Conservation (phyloP, 2,888 invertebrate species). For the Gymnosoma rotundatum region DNA sequence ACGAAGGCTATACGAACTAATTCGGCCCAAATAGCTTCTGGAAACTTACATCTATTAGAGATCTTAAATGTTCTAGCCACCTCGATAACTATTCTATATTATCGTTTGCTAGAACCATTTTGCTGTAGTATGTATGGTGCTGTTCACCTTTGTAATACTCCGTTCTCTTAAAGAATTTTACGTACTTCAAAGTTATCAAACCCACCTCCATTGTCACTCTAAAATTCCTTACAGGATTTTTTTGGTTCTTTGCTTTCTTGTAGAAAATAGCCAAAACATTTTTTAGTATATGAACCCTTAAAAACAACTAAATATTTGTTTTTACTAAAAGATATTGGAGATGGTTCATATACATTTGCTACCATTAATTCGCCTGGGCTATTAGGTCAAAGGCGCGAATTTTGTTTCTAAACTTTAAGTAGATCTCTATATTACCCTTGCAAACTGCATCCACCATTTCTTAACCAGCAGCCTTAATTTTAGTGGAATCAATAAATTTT, state of each 20-base stretch:
- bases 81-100: slow-evolving; percentile 9
- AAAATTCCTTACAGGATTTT: not conserved
- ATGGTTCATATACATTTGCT: slow-evolving; percentile 45
- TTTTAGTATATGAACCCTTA: slow-evolving; percentile 51
- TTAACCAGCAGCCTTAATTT: too few species aligned
- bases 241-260: not conserved
- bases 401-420: slow-evolving; percentile 12
- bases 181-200: slow-evolving; percentile 51
- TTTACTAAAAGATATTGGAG: slow-evolving; percentile 39
- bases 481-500: not conserved
- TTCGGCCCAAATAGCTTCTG: too few species aligned
- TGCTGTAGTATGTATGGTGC: slow-evolving; percentile 61
- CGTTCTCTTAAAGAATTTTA: slow-evolving; percentile 24
- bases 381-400: not conserved
- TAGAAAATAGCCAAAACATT: slow-evolving; percentile 8
- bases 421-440: slow-evolving; percentile 2
- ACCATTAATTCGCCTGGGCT: slow-evolving; percentile 49
- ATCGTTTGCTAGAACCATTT: slow-evolving; percentile 47
- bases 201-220: slow-evolving; percentile 53
- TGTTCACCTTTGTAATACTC: slow-evolving; percentile 51
- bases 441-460: slow-evolving; percentile 16
- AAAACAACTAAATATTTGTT: too few species aligned
- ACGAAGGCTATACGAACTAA: too few species aligned
- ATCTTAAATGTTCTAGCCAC: not conserved
- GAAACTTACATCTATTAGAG: too few species aligned